Evolutionary conservation across 1,140 invertebrate genomes (phyloP).

Genomic region (Homarus americanus): DNA sequence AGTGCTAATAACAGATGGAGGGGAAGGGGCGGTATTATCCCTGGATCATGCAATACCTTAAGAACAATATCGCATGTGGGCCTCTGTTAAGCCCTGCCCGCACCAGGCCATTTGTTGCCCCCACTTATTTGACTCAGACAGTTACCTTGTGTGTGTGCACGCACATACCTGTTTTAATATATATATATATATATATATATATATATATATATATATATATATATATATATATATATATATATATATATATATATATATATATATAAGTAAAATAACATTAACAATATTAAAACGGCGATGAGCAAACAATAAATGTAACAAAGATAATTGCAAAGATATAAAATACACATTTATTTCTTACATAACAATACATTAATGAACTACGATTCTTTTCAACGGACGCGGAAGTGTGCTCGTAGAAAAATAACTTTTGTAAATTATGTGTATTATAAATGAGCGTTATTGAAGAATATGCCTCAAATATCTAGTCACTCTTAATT

Average conservation of each 20-base stretch:
- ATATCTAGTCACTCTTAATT: too few relatives aligned
- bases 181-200: constrained; percentile 17
- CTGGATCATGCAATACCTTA: constrained; percentile 32
- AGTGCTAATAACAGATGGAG: constrained; percentile 34
- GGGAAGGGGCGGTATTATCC: constrained; percentile 30
- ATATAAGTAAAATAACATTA: not conserved
- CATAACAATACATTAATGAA: too few relatives aligned
- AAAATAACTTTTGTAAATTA: too few relatives aligned
- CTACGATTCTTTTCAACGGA: too few relatives aligned
- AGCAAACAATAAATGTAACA: too few relatives aligned
- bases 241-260: constrained; percentile 8
- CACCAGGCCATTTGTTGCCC: constrained; percentile 17
- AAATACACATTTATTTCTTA: too few relatives aligned
- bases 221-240: constrained; percentile 44
- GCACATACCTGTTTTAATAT: not conserved
- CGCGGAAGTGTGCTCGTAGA: too few relatives aligned
- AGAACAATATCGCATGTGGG: constrained; percentile 24
- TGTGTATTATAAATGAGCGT: too few relatives aligned
- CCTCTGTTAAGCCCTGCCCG: not conserved
- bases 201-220: constrained; percentile 34
- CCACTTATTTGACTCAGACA: not conserved
- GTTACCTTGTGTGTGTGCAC: not conserved
- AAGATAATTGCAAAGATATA: too few relatives aligned
- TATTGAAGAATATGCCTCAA: too few relatives aligned
- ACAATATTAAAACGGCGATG: too few relatives aligned